Percentiles rank a stretch among this genome's conserved stretches.
Evolutionary conservation across 1,140 invertebrate genomes (phyloP).

Genomic region (Papilio helenus): DNA sequence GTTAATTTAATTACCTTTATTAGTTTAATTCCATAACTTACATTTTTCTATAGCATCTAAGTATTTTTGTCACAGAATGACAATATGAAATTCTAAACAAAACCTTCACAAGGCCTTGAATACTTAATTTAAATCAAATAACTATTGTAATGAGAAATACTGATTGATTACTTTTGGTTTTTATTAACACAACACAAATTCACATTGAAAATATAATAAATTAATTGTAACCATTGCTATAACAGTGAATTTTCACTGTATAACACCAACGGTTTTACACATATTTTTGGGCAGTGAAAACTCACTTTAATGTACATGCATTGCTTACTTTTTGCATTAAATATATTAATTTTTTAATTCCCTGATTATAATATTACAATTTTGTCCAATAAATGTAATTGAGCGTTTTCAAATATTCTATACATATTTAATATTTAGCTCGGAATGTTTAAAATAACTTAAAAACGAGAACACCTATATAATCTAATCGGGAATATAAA

Average conservation of each 20-base stretch:
- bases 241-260: not conserved
- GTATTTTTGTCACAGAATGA: constrained; percentile 1
- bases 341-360: constrained; percentile 2
- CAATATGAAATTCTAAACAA: not conserved
- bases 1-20: not conserved
- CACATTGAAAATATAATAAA: not conserved
- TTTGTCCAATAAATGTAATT: constrained; percentile 14
- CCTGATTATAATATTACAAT: constrained; percentile 5
- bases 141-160: constrained; percentile 7
- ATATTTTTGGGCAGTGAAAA: not conserved
- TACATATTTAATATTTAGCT: constrained; percentile 4
- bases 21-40: constrained; percentile 8
- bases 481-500: not conserved
- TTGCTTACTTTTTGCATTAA: not conserved
- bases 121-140: not conserved
- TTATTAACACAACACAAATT: not conserved
- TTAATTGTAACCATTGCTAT: not conserved
- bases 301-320: not conserved
- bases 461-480: not conserved
- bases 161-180: not conserved
- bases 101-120: not conserved
- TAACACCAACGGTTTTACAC: not conserved
- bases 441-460: constrained; percentile 20
- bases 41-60: not conserved
- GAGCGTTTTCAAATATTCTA: not conserved